Conservation (phyloP, 2,888 invertebrate species). For the Melinaea menophilus region DNA sequence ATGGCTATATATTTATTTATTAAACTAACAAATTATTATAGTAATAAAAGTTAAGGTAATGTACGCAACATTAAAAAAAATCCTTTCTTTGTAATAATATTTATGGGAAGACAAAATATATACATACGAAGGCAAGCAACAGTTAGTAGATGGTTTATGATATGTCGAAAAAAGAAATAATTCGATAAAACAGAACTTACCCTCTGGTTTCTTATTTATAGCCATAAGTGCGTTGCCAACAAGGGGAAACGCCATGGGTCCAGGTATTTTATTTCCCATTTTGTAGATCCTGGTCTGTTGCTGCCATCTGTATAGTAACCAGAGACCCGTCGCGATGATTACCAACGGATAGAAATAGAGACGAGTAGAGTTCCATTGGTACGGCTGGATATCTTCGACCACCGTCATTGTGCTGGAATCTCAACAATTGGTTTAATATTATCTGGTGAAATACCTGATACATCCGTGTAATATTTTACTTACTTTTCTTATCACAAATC, state of each 20-base stretch:
- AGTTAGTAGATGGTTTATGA: no score
- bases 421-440: background rate
- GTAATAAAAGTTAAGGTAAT: no score
- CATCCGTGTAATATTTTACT: background rate
- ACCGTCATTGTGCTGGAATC: slow-evolving; percentile 39
- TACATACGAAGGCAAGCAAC: no score
- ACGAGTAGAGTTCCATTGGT: slow-evolving; percentile 36
- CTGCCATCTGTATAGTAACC: slow-evolving; percentile 68
- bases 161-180: background rate
- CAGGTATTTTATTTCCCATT: slow-evolving; percentile 82
- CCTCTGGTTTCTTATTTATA: slow-evolving; percentile 78
- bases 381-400: slow-evolving; percentile 34
- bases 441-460: background rate
- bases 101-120: no score
- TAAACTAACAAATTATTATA: no score
- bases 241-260: slow-evolving; percentile 81
- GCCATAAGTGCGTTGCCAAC: slow-evolving; percentile 84
- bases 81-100: no score
- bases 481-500: background rate
- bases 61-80: no score
- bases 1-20: no score
- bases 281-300: slow-evolving; percentile 72
- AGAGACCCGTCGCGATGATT: slow-evolving; percentile 47
- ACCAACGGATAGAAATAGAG: slow-evolving; percentile 55
- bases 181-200: slow-evolving; percentile 56